Evolutionary conservation across 2,888 invertebrate species (phyloP), one percentile per base, ranked within the genome.

Genomic region (Serrognathus titanus): DNA sequence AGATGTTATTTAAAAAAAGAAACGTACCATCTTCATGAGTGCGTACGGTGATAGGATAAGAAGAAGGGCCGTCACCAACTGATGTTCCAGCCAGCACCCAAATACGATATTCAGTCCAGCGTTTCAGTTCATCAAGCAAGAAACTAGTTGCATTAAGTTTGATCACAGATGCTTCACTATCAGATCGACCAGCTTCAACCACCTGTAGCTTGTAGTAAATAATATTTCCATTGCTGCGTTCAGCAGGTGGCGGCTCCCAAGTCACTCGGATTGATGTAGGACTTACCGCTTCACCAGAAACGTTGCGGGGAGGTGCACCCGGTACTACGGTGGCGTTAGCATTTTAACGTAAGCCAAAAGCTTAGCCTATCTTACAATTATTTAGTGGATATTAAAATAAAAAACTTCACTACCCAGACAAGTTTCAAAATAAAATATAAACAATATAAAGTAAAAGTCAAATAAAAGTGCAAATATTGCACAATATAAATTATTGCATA

Each of bases 21-120:
- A 69, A 91, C 96, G 89, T 96, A 98, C 98, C 97, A 88, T 96
- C 97, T 90, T 97, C 97, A 77, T 93, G 92, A 67, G 97, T 97
- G 83, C 90, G 90, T 72, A 95, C 90, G 73, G 88, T 87, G 83
- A 96, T 89, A 63, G 94, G 94, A 80, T 89, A 90, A 69, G 95
- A 95, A 72, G 89, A 86, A 63, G 92, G 97, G 63, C 98, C 97
- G 80, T 96, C 95, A 74, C 98, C 98, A 68, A 97, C 94, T 72
- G 89, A 89, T 70, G 97, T 98, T 74, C 95, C 95, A 64, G 97
- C 97, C 69, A 94, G 83, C 73, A 97, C 92, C 94, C 95, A 95
- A 73, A 98, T 89, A 78, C 94, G 89, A 84, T 98, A 98, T 79
- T 93, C 90, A 59, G 96, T 96, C 94, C 94, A 97, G 63, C 92